Conservation (phyloP, 2,113 vertebrate genomes). For the Hystrix brachyura region DNA sequence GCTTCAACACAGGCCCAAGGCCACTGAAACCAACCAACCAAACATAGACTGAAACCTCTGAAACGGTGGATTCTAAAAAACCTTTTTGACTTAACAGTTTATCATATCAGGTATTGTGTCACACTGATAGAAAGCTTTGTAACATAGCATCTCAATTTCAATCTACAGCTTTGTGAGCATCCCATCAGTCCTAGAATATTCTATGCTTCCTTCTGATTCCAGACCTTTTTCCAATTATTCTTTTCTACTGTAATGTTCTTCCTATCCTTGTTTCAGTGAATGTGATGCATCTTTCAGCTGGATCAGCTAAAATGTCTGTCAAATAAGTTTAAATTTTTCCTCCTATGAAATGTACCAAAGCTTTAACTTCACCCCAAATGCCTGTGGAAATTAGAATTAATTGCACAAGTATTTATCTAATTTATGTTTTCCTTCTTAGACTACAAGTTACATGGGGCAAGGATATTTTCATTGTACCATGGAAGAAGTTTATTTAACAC, state of each 20-base stretch:
- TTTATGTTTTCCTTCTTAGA: neutral
- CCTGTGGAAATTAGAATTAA: neutral
- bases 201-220: neutral
- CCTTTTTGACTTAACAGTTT: neutral
- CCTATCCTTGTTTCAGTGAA: neutral
- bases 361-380: neutral
- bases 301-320: neutral
- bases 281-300: neutral
- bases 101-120: neutral
- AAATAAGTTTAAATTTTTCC: neutral
- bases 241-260: neutral
- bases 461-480: neutral
- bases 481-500: neutral
- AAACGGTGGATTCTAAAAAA: neutral
- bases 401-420: neutral
- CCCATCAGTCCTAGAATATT: neutral
- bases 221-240: neutral
- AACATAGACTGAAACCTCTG: neutral
- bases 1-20: fast-evolving
- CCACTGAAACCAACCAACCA: neutral
- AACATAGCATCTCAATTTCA: neutral
- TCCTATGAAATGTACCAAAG: neutral
- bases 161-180: neutral
- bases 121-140: neutral
- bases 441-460: neutral